These are phyloP conservation scores for Drosophila bifasciata DNA, from an alignment of 1,140 invertebrate genomes.

Conservation along the genomic window DNA sequence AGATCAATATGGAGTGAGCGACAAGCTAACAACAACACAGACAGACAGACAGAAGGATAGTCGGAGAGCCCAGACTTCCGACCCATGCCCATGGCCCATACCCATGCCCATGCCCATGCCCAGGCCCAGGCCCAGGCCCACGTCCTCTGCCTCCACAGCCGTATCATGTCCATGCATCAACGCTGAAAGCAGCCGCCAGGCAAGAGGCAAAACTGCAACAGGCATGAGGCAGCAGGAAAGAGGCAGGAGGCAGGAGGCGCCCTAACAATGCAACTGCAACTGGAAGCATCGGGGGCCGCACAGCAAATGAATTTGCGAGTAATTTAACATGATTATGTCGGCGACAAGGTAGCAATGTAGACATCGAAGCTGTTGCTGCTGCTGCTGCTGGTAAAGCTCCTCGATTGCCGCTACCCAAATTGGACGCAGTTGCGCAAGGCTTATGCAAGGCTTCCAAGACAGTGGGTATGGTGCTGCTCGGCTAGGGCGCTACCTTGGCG, in stretches of 20 bases:
- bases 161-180: slow-evolving; percentile 77
- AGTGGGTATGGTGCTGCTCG: background rate
- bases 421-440: slow-evolving; percentile 77
- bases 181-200: slow-evolving; percentile 68
- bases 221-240: slow-evolving; percentile 7
- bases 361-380: slow-evolving; percentile 54
- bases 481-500: slow-evolving; percentile 60
- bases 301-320: slow-evolving; percentile 82
- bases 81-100: background rate
- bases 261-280: slow-evolving; percentile 75
- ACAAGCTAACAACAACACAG: slow-evolving; percentile 65
- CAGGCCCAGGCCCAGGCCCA: slow-evolving; percentile 3
- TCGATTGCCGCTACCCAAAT: slow-evolving; percentile 56
- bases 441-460: background rate
- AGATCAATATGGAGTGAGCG: slow-evolving; percentile 80
- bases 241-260: slow-evolving; percentile 33
- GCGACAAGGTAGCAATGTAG: slow-evolving; percentile 80
- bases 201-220: slow-evolving; percentile 20
- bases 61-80: slow-evolving; percentile 5
- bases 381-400: slow-evolving; percentile 44
- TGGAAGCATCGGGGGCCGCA: slow-evolving; percentile 58
- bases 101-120: slow-evolving; percentile 9
- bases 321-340: slow-evolving; percentile 83
- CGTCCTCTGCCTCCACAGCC: slow-evolving; percentile 15
- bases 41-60: background rate